Base-by-base conservation (phyloP, 2,113 vertebrate species). In the Ophiodon elongatus region DNA sequence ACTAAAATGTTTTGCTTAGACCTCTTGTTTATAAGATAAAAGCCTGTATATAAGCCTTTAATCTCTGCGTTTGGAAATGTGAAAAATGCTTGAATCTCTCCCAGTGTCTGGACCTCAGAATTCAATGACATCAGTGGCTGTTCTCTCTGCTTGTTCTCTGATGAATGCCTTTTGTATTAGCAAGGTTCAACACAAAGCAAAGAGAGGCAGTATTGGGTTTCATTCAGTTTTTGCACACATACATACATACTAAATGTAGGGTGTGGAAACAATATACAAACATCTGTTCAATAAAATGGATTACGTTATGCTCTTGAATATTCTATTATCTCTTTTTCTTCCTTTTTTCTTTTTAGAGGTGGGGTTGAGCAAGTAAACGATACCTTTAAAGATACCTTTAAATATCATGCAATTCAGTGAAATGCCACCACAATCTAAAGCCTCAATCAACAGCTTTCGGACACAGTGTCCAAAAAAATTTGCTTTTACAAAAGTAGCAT, bases 1-100 rank as follows among this genome's bases (percentile, higher is more conserved):
- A 62, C 79, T 83, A 73, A 90, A 85, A 91, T 89, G 85, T 87
- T 94, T 88, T 73, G 83, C 88, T 83, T 77, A 69, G 81, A 85
- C 63, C 63, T 91, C 73, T 91, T 92, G 92, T 93, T 94, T 92
- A 85, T 79, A 71, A 85, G 85, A 93, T 90, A 87, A 93, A 93
- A 90, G 89, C 76, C 68, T 62, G 83, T 47, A 79, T 78, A 57
- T 83, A 86, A 93, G 85, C 82, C 85, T 93, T 92, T 94, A 89
- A 93, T 92, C 88, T 93, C 72, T 60, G 74, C 92, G 88, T 94
- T 93, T 94, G 74, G 79, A 90, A 91, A 92, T 91, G 85, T 85
- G 78, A 92, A 94, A 94, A 88, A 82, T 87, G 86, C 81, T 88
- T 86, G 86, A 92, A 89, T 89, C 74, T 86, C 72, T 81, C 88